Percentiles rank a stretch among this genome's conserved stretches.
phyloP scores from a whole-genome alignment of 2,797 vertebrate species.

The Takifugu rubripes region DNA sequence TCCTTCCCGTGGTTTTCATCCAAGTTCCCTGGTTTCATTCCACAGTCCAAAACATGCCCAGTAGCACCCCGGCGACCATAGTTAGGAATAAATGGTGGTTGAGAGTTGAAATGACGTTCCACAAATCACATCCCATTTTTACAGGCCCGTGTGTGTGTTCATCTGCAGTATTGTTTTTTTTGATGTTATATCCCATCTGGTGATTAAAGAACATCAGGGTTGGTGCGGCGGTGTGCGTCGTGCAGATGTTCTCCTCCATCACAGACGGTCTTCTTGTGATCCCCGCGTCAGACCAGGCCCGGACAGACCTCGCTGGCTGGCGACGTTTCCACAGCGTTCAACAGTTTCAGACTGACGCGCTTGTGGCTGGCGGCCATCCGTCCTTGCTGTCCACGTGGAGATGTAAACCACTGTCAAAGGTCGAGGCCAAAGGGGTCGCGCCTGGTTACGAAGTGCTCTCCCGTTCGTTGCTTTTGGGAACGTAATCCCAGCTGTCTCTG shows the following conservation, averaged over 20 bases:
- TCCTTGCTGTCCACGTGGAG: background rate
- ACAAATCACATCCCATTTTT: constrained; percentile 38
- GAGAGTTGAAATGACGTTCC: constrained; percentile 4
- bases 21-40: no score
- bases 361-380: constrained; percentile 4
- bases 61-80: no score
- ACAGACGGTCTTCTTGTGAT: background rate
- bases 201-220: background rate
- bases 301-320: constrained; percentile 5
- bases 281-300: background rate
- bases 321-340: background rate
- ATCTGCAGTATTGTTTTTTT: no score
- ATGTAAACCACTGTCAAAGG: constrained; percentile 6
- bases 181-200: no score
- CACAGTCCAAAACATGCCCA: no score
- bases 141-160: background rate
- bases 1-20: no score
- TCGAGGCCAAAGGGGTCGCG: background rate
- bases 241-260: constrained; percentile 5
- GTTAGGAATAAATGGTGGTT: background rate
- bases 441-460: constrained; percentile 59
- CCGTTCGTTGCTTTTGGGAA: constrained; percentile 66
- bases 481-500: constrained; percentile 89
- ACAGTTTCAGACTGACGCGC: background rate
- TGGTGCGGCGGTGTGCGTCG: background rate